Conservation (phyloP, 2,797 vertebrate genomes). For the Amblyraja radiata region DNA sequence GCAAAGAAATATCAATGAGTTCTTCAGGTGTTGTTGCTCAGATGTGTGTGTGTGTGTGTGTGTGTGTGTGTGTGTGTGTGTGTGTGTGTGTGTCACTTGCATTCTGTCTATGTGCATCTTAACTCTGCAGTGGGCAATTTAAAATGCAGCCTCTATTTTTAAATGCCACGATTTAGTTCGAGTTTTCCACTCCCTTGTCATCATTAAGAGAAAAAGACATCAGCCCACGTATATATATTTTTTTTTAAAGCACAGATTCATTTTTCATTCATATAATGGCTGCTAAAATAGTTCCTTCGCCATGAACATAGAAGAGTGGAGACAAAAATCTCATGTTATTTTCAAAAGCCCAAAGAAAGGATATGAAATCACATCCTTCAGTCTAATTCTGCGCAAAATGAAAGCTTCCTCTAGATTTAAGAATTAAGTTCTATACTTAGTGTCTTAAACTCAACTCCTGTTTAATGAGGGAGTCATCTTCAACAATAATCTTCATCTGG, state of each 20-base stretch:
- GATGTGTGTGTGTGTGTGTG: no score
- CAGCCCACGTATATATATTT: not conserved
- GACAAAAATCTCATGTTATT: not conserved
- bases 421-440: no score
- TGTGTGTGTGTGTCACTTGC: not conserved
- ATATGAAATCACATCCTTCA: not conserved
- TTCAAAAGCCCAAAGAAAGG: slow-evolving; percentile 15
- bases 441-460: not conserved
- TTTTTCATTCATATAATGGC: slow-evolving; percentile 20
- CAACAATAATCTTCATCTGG: not conserved
- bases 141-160: slow-evolving; percentile 23
- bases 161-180: slow-evolving; percentile 14
- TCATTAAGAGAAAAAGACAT: not conserved
- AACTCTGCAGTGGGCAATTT: slow-evolving; percentile 14
- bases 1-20: not conserved
- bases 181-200: slow-evolving; percentile 18
- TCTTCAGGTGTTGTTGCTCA: not conserved
- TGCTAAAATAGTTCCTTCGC: slow-evolving; percentile 27
- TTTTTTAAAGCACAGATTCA: not conserved
- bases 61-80: not conserved
- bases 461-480: not conserved
- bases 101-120: not conserved
- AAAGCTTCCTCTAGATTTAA: not conserved
- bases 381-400: not conserved
- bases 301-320: not conserved